A percentile compares a stretch with the other conserved stretches of the same genome.
phyloP scores from a whole-genome alignment of 2,113 vertebrate species.

The Syngnathus floridae region DNA sequence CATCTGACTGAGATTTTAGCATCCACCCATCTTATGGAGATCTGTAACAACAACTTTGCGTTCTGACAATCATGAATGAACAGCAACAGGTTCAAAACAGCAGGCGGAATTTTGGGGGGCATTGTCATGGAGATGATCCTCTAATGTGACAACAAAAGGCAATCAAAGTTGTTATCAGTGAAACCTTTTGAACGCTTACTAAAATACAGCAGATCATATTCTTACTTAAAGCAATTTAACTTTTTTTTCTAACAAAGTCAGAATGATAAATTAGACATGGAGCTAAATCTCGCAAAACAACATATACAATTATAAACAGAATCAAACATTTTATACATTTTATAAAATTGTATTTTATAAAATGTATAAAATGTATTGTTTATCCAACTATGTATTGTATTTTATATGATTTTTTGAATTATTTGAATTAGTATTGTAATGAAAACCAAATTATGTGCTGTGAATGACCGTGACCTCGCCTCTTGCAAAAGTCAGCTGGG shows the following conservation, averaged over 20 bases:
- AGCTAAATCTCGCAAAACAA: not conserved
- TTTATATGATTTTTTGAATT: too few species aligned
- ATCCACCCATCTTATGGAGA: not conserved
- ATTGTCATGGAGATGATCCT: constrained; percentile 5
- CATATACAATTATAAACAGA: too few species aligned
- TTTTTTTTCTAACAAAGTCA: not conserved
- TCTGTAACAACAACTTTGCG: not conserved
- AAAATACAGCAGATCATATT: not conserved
- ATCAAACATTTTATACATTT: too few species aligned
- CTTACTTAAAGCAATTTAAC: not conserved
- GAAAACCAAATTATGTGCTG: not conserved
- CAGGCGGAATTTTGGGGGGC: not conserved
- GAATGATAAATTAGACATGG: not conserved
- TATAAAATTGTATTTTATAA: too few species aligned
- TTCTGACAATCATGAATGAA: too few species aligned
- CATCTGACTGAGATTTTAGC: not conserved
- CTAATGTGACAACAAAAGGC: constrained; percentile 3
- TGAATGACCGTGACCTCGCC: not conserved
- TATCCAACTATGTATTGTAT: too few species aligned
- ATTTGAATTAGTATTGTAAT: too few species aligned
- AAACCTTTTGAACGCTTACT: not conserved
- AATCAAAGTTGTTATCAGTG: not conserved
- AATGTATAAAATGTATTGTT: too few species aligned
- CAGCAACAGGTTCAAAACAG: not conserved
- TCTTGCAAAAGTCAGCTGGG: not conserved